Percentiles rank a stretch among this genome's conserved stretches.
Conservation (phyloP, 92 coral and sea anemone genomes). For the Paramuricea clavata region DNA sequence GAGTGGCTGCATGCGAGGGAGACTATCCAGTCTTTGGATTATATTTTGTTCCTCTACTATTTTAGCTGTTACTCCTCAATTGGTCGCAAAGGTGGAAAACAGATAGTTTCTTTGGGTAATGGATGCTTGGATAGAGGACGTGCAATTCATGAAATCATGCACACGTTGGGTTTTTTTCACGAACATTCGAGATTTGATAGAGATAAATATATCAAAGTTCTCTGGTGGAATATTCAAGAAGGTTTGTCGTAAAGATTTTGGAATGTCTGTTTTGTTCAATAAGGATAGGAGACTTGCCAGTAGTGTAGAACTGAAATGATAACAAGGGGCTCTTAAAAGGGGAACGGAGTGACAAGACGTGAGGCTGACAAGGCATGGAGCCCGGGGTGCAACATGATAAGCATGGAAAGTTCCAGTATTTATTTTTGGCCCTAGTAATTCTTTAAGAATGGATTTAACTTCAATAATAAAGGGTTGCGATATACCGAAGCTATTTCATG, state of each 20-base stretch:
- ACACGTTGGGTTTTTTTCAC: conserved; percentile 44
- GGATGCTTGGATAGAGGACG: conserved; percentile 34
- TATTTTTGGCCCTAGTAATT: too few species aligned
- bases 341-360: too few species aligned
- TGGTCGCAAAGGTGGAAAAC: conserved; percentile 47
- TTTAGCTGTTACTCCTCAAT: conserved; percentile 43
- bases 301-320: background rate
- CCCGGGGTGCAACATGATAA: too few species aligned
- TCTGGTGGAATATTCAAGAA: conserved; percentile 43
- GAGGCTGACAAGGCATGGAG: too few species aligned
- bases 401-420: too few species aligned
- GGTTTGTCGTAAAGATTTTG: background rate
- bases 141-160: conserved; percentile 46
- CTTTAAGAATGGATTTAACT: too few species aligned
- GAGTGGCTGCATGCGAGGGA: too few species aligned
- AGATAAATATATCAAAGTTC: conserved; percentile 39
- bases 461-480: too few species aligned
- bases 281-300: background rate
- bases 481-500: too few species aligned
- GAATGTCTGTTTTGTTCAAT: background rate
- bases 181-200: conserved; percentile 50
- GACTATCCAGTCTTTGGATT: too few species aligned
- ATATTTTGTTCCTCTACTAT: background rate
- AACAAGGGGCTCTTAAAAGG: too few species aligned
- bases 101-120: conserved; percentile 11